Conservation (phyloP, 2,797 vertebrate genomes). For the Microchirus variegatus region DNA sequence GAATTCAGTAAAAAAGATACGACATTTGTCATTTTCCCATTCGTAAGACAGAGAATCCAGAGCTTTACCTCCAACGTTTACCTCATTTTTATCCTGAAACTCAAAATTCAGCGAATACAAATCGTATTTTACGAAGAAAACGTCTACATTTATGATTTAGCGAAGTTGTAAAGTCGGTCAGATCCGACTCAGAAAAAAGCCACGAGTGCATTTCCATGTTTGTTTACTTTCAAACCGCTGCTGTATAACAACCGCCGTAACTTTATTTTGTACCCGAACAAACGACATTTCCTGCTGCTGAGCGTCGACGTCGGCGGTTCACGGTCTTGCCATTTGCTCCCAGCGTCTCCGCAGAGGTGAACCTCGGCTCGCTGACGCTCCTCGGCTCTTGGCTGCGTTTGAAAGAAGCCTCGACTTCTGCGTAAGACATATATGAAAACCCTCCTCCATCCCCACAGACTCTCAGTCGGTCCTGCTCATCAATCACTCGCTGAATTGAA, state of each 20-base stretch:
- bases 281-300: slow-evolving; percentile 17
- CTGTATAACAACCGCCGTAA: slow-evolving; percentile 21
- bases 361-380: slow-evolving; percentile 32
- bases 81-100: too few species aligned
- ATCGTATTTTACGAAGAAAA: too few species aligned
- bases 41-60: too few species aligned
- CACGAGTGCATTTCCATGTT: slow-evolving; percentile 4
- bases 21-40: too few species aligned
- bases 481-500: slow-evolving; percentile 52
- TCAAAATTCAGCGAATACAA: too few species aligned
- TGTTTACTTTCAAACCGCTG: slow-evolving; percentile 6
- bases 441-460: slow-evolving; percentile 22
- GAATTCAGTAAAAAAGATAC: too few species aligned
- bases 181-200: too few species aligned
- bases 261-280: slow-evolving; percentile 13
- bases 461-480: slow-evolving; percentile 49
- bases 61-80: too few species aligned
- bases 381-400: slow-evolving; percentile 28
- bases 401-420: slow-evolving; percentile 37
- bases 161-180: too few species aligned
- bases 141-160: too few species aligned
- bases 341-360: slow-evolving; percentile 43
- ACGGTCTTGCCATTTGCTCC: slow-evolving; percentile 33
- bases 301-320: slow-evolving; percentile 8
- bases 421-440: slow-evolving; percentile 26